Evolutionary conservation across 2,797 vertebrate species (phyloP), one percentile per base, ranked within the genome.

Genomic region (Esox masquinongy): DNA sequence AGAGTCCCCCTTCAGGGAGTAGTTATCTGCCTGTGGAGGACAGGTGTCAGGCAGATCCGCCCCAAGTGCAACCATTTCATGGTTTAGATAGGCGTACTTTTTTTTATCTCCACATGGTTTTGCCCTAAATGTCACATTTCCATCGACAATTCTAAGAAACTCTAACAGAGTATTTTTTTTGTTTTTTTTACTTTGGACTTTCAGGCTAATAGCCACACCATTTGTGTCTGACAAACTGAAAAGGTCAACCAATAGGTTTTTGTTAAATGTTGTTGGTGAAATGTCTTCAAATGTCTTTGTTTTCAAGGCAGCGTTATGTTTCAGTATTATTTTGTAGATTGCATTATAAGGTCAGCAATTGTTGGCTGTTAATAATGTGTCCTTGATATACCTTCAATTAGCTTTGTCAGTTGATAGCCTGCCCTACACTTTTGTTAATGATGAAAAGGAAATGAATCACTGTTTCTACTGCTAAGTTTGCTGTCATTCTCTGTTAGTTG

Each of bases 221-320:
- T 76, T 63, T 70, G 68, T 70, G 70, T 3, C 74, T 70, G 74
- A 70, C 74, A 49, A 76, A 36, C 74, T 31, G 68, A 76, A 70
- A 76, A 76, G 67, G 74, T 76, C 74, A 76, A 63, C 34, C 51
- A 76, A 70, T 22, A 69, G 63, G 22, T 8, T 59, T 50, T 17
- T 36, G 50, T 69, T 70, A 67, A 47, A 75, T 75, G 51, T 50
- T 11, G 3, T 29, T 50, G 47, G 6, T 69, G 36, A 69, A 24
- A 69, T 26, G 4, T 43, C 64, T n/a, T 36, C 31, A 67, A 36
- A 34, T 68, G 29, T 4, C 36, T 39, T 9, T 11, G 22, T 70
- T 51, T 70, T 51, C 47, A 19, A 70, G 47, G 49, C 49, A 71
- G 11, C 12, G 53, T 51, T 11, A 59, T 22, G 56, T 26, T 71